Base-by-base conservation (phyloP, 1,140 invertebrate species). In the Ceratina australensis region DNA sequence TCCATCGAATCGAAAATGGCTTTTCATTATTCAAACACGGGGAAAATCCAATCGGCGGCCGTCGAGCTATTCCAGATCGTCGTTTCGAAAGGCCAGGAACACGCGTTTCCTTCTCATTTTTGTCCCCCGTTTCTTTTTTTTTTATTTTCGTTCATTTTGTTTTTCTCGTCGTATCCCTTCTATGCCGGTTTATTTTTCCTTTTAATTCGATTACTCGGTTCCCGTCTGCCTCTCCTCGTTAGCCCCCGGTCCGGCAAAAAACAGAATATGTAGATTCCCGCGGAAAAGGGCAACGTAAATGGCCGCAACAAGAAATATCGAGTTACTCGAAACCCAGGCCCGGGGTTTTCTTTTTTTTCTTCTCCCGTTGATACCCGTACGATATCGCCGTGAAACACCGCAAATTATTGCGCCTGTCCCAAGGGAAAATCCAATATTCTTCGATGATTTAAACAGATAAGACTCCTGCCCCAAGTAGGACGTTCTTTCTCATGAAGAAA, bases 221-320 rank as follows among this genome's bases (percentile, higher is more conserved):
- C 33, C 24, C 13, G 5, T 4, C n/a, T 10, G 26, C 7, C 20
- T 18, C 47, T 52, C 52, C 54, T 63, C 59, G 47, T 77, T 71
- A 63, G 28, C 57, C 8, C 4, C 64, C 13, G 18, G 42, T 10
- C 33, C 13, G 18, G 42, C n/a, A 59, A 60, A 69, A 60, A 69
- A 18, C 72, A 18, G 49, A 33, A 66, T 74, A 56, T 56, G 72
- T 16, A 74, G 26, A 64, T 56, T 28, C 33, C 59, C 42, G 26
- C 18, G 42, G 15, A 26, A 52, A 42, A 33, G 63, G 24, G 33
- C 24, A 64, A 63, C 59, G 61, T 52, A 42, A 64, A 56, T 28
- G 60, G 15, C 20, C 22, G 64, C 33, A 52, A 66, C 61, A 68
- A 75, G 64, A 60, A 75, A 68, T 60, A 68, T 59, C 54, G 63